Evolutionary conservation across 2,113 vertebrate genomes (phyloP), one percentile per base, ranked within the genome.

Genomic region (Clarias macrocephalus): DNA sequence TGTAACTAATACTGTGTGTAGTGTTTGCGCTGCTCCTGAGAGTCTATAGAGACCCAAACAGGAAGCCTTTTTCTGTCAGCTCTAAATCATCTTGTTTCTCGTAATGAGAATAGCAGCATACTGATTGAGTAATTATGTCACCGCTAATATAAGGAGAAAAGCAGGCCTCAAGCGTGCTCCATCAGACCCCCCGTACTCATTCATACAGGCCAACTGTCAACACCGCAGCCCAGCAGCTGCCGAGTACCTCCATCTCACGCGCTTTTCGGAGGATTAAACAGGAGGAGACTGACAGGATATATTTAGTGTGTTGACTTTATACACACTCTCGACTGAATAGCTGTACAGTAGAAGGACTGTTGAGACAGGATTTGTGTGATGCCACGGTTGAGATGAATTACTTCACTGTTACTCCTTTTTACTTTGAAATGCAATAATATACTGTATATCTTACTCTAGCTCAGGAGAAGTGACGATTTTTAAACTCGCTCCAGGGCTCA

Each of bases 71-170:
- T 19, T 62, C 65, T 82, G 33, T 80, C 70, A 33, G 25, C 81
- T 37, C 63, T 80, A 89, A 59, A 89, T 87, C 68, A 62, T 87
- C 70, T 70, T 52, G 68, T 89, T 80, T 82, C 77, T 70, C 65
- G 28, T 82, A 70, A 87, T 85, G 77, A 77, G 70, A 87, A 87
- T 86, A 85, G 23, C 85, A 87, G 82, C 62, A 59, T 82, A 37
- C 54, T 77, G 66, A 48, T 19, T n/a, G 33, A 28, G 33, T 76
- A 79, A 81, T 66, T 76, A 37, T 84, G 63, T 30, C 8, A 21
- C 30, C 57, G 54, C 33, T 52, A 21, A 30, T 60, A 66, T 63
- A 76, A 76, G 70, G 42, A 80, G 56, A 73, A 89, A 81, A 84
- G n/a, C 82, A 89, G 88, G 16, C 72, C 70, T 59, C 56, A 21